Evolutionary conservation across 2,888 invertebrate genomes (phyloP).

Genomic region (Diaperis boleti): DNA sequence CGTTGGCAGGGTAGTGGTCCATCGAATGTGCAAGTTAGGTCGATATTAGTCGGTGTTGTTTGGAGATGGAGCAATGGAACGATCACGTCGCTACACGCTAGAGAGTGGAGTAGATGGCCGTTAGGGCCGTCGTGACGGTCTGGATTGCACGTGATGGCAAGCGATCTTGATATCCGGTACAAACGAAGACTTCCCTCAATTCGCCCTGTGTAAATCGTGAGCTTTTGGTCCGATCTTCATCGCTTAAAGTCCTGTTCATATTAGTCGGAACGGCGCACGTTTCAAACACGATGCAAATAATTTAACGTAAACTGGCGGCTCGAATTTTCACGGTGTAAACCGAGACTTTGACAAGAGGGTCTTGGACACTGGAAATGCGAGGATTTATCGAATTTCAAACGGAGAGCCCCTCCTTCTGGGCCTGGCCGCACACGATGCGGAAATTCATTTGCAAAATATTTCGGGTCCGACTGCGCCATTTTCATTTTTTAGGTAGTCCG

Average conservation of each 20-base stretch:
- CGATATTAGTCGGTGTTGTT: slow-evolving; percentile 42
- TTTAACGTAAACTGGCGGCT: slow-evolving; percentile 21
- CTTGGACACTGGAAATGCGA: slow-evolving; percentile 7
- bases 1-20: slow-evolving; percentile 25
- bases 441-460: slow-evolving; percentile 7
- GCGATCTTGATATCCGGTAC: slow-evolving; percentile 38
- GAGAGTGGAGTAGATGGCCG: slow-evolving; percentile 39
- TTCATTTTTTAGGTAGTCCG: too few species aligned
- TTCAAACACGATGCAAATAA: slow-evolving; percentile 31
- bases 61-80: slow-evolving; percentile 42
- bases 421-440: slow-evolving; percentile 1
- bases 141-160: slow-evolving; percentile 40
- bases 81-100: slow-evolving; percentile 43
- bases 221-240: slow-evolving; percentile 35
- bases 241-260: slow-evolving; percentile 30
- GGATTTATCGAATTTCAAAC: slow-evolving; percentile 32
- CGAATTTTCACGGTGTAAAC: slow-evolving; percentile 11
- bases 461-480: background rate
- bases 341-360: slow-evolving; percentile 14
- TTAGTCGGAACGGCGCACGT: slow-evolving; percentile 30
- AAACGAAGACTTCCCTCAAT: slow-evolving; percentile 36
- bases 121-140: slow-evolving; percentile 39
- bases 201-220: slow-evolving; percentile 33
- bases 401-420: slow-evolving; percentile 1
- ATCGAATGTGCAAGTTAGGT: slow-evolving; percentile 38